Evolutionary conservation across 2,113 vertebrate species (phyloP).

Genomic region (Chauna torquata): DNA sequence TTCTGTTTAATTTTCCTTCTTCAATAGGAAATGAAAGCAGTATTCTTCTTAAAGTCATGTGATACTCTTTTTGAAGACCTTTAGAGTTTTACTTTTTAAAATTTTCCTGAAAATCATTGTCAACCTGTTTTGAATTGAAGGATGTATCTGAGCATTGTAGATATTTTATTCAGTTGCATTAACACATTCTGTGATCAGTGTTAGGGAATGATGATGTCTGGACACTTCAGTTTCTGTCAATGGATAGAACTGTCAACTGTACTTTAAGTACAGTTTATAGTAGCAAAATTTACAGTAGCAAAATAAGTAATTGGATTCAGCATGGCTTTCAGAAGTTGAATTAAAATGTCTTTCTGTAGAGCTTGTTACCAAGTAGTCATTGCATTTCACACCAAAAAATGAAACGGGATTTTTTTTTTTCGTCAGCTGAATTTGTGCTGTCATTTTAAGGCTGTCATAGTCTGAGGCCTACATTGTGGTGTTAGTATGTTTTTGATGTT

Average conservation of each 20-base stretch:
- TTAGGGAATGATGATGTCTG: neutral
- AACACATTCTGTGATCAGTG: accelerated
- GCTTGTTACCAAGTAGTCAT: neutral
- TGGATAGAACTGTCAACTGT: neutral
- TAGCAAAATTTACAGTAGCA: neutral
- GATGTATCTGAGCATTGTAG: neutral
- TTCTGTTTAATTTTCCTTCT: neutral
- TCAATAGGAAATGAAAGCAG: neutral
- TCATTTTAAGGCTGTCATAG: neutral
- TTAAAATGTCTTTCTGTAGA: neutral
- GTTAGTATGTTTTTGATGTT: neutral
- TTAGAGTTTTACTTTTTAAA: neutral
- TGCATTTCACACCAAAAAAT: neutral
- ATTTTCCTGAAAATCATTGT: neutral
- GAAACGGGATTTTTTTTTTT: neutral
- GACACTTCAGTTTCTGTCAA: neutral
- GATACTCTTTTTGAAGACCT: neutral
- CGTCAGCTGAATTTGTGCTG: neutral
- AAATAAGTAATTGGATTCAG: neutral
- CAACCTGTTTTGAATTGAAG: neutral
- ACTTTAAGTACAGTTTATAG: too few species aligned
- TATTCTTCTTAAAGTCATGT: neutral
- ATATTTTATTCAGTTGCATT: neutral
- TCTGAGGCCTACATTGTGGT: neutral
- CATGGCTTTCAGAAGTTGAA: neutral